A percentile compares a stretch with the other conserved stretches of the same genome.
phyloP scores from a whole-genome alignment of 2,888 invertebrate species.

The Orthosia gothica region DNA sequence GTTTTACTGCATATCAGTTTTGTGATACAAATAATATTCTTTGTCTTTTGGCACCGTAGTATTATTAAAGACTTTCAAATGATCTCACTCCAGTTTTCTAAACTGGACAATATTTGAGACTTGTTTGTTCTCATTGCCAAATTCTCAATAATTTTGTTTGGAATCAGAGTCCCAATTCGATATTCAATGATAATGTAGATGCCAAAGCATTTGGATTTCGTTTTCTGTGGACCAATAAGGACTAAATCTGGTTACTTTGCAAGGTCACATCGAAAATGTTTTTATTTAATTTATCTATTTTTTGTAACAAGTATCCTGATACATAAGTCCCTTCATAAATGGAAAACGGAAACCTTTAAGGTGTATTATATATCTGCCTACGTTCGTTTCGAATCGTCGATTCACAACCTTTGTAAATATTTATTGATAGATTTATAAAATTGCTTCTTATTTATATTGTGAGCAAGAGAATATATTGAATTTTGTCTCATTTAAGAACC shows the following conservation, averaged over 20 bases:
- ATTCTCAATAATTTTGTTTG: not conserved
- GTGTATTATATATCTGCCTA: slow-evolving; percentile 6
- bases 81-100: not conserved
- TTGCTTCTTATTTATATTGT: slow-evolving; percentile 26
- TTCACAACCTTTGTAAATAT: slow-evolving; percentile 10
- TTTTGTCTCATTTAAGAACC: not conserved
- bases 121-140: slow-evolving; percentile 2
- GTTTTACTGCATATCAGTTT: not conserved
- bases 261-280: slow-evolving; percentile 24
- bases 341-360: slow-evolving; percentile 32
- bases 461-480: not conserved
- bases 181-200: slow-evolving; percentile 28
- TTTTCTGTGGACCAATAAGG: slow-evolving; percentile 20
- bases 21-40: not conserved
- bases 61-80: not conserved
- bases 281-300: slow-evolving; percentile 52
- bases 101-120: not conserved
- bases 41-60: not conserved
- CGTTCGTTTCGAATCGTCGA: slow-evolving; percentile 1
- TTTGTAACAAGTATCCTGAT: slow-evolving; percentile 16
- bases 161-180: not conserved
- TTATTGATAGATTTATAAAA: slow-evolving; percentile 4
- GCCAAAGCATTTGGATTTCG: slow-evolving; percentile 25
- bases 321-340: slow-evolving; percentile 12
- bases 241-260: slow-evolving; percentile 27